phyloP scores from a whole-genome alignment of 2,888 invertebrate genomes.

The Dasysyrphus albostriatus region DNA sequence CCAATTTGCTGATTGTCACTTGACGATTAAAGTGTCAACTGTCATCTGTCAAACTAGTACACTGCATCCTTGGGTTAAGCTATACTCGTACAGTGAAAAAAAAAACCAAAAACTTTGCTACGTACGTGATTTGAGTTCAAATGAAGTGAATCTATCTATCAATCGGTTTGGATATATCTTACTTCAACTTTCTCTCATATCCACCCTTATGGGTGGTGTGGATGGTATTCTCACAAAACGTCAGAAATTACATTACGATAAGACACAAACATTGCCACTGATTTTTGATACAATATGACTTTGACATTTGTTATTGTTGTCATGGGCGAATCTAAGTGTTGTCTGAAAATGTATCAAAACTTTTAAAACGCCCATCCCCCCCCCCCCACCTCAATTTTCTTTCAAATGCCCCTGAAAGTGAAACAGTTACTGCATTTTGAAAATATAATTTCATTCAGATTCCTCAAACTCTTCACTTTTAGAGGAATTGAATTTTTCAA shows the following conservation, averaged over 20 bases:
- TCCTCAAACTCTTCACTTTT: background rate
- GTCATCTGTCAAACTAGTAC: conserved; percentile 59
- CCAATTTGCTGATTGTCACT: conserved; percentile 50
- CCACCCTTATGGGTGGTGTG: conserved; percentile 13
- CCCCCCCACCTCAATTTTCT: no score
- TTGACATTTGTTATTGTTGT: conserved; percentile 14
- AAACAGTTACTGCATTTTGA: conserved; percentile 46
- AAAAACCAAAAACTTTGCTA: background rate
- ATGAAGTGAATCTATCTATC: conserved; percentile 40
- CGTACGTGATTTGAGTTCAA: conserved; percentile 53
- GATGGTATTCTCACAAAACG: background rate
- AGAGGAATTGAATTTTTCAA: conserved; percentile 26
- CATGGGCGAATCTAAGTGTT: background rate
- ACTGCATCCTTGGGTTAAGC: conserved; percentile 48
- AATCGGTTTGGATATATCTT: background rate
- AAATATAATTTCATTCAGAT: conserved; percentile 13
- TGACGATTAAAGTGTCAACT: conserved; percentile 61
- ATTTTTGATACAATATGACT: background rate
- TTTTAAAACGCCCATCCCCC: background rate
- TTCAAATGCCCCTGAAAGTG: background rate
- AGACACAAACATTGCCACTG: conserved; percentile 2
- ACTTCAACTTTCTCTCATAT: background rate
- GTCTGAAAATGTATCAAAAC: background rate
- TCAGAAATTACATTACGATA: background rate
- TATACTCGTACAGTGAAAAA: background rate